Evolutionary conservation across 2,113 vertebrate species (phyloP).

Genomic region (Smithornis capensis): DNA sequence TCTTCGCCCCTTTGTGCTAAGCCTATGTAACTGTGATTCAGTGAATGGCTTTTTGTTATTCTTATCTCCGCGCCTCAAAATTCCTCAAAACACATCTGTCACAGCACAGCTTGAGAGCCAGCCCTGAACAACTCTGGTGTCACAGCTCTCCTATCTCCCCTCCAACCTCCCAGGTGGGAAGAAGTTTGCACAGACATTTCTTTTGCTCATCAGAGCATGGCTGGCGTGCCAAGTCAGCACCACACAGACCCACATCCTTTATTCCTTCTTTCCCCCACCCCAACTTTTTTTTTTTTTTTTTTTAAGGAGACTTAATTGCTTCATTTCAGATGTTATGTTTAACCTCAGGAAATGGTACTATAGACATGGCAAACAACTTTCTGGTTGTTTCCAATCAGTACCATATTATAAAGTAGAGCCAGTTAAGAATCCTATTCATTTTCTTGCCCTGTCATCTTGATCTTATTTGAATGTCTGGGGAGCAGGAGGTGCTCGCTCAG

Average conservation of each 20-base stretch:
- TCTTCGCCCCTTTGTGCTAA: slow-evolving; percentile 25
- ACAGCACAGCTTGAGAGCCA: slow-evolving; percentile 46
- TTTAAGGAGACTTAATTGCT: slow-evolving; percentile 79
- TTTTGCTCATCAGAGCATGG: slow-evolving; percentile 53
- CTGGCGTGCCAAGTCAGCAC: slow-evolving; percentile 48
- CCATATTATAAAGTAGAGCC: slow-evolving; percentile 80
- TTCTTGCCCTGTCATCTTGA: slow-evolving; percentile 83
- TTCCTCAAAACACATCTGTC: slow-evolving; percentile 67
- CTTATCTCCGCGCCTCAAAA: slow-evolving; percentile 57
- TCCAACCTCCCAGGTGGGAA: slow-evolving; percentile 63
- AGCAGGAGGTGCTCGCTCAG: slow-evolving; percentile 75
- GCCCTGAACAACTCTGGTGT: slow-evolving; percentile 55
- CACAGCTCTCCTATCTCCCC: slow-evolving; percentile 40
- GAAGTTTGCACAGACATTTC: slow-evolving; percentile 52
- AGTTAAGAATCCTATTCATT: slow-evolving; percentile 80
- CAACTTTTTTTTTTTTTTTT: neutral
- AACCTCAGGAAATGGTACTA: slow-evolving; percentile 90
- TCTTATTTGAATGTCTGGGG: slow-evolving; percentile 84
- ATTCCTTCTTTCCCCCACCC: neutral
- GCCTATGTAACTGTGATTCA: neutral
- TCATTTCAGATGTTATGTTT: slow-evolving; percentile 89
- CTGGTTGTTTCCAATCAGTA: slow-evolving; percentile 81
- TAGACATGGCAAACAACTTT: slow-evolving; percentile 82
- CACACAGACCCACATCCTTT: neutral
- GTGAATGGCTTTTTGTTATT: slow-evolving; percentile 65